These are phyloP conservation scores for Cetoscarus ocellatus DNA, from an alignment of 2,797 vertebrate species.

Conservation along the genomic window DNA sequence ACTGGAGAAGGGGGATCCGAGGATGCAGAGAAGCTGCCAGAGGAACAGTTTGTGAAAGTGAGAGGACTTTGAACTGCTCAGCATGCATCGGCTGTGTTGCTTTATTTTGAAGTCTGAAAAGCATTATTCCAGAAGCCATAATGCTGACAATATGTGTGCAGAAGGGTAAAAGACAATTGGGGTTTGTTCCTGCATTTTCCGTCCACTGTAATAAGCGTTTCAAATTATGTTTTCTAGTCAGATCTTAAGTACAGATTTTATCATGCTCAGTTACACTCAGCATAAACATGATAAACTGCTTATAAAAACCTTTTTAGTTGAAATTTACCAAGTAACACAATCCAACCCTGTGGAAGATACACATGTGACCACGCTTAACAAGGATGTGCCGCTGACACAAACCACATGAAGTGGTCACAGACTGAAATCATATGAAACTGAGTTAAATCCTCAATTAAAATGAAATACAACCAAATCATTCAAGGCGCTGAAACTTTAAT, in stretches of 20 bases:
- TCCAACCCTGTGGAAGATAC: too few relatives aligned
- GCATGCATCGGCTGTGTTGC: not conserved
- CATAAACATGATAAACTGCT: not conserved
- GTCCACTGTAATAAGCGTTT: conserved; percentile 2
- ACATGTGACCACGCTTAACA: too few relatives aligned
- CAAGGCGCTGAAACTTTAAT: too few relatives aligned
- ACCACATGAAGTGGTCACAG: too few relatives aligned
- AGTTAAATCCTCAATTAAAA: too few relatives aligned
- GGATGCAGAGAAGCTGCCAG: conserved; percentile 67
- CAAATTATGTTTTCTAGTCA: conserved; percentile 3
- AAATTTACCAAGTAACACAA: too few relatives aligned
- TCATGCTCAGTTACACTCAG: too few relatives aligned
- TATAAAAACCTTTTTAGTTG: not conserved
- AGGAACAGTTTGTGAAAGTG: conserved; percentile 88
- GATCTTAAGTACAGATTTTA: too few relatives aligned
- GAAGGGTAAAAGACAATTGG: not conserved
- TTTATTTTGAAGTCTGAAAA: conserved; percentile 2
- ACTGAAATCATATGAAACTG: too few relatives aligned
- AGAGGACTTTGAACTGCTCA: conserved; percentile 74
- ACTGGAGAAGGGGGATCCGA: conserved; percentile 49
- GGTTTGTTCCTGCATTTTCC: not conserved
- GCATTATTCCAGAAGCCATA: conserved; percentile 15
- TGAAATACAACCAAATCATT: too few relatives aligned
- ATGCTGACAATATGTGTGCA: not conserved
- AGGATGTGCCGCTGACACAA: too few relatives aligned